These are phyloP conservation scores for Mycogona germanica DNA, from an alignment of 2,888 invertebrate species.

Conservation along the genomic window DNA sequence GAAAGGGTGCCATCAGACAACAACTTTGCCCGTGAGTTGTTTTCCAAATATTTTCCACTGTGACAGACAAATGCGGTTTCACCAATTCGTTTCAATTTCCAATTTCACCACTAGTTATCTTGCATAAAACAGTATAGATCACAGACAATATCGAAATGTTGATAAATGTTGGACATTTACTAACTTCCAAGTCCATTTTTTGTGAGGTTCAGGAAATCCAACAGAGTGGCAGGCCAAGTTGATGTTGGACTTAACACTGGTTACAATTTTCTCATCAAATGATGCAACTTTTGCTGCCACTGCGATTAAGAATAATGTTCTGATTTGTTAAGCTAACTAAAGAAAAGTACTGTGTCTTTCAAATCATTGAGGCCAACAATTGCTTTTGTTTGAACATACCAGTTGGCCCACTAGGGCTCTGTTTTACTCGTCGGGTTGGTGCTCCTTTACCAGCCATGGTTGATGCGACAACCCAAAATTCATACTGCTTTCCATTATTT, in stretches of 20 bases:
- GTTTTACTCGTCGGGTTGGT: conserved; percentile 12
- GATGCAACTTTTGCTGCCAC: conserved; percentile 16
- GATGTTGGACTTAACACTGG: conserved; percentile 16
- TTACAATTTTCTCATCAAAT: conserved; percentile 15
- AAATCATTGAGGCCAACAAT: not conserved
- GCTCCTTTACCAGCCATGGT: conserved; percentile 38
- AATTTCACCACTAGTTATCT: not conserved
- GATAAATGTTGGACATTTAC: not conserved
- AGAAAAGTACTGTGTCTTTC: not conserved
- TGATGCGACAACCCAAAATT: conserved; percentile 20
- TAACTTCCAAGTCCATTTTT: conserved; percentile 18
- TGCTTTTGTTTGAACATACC: conserved; percentile 7
- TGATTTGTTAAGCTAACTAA: not conserved
- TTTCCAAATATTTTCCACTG: not conserved
- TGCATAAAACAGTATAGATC: not conserved
- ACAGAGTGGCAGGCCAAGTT: conserved; percentile 15
- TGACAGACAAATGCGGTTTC: too few relatives aligned
- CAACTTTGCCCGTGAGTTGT: conserved; percentile 60
- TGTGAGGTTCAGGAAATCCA: conserved; percentile 15
- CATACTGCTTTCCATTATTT: conserved; percentile 16
- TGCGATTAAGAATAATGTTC: conserved; percentile 4
- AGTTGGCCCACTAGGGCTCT: conserved; percentile 15
- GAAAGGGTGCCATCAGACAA: conserved; percentile 83
- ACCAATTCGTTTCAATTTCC: too few relatives aligned
- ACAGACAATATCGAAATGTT: not conserved